Evolutionary conservation across 2,113 vertebrate species (phyloP), one percentile per base, ranked within the genome.

Genomic region (Mobula birostris): DNA sequence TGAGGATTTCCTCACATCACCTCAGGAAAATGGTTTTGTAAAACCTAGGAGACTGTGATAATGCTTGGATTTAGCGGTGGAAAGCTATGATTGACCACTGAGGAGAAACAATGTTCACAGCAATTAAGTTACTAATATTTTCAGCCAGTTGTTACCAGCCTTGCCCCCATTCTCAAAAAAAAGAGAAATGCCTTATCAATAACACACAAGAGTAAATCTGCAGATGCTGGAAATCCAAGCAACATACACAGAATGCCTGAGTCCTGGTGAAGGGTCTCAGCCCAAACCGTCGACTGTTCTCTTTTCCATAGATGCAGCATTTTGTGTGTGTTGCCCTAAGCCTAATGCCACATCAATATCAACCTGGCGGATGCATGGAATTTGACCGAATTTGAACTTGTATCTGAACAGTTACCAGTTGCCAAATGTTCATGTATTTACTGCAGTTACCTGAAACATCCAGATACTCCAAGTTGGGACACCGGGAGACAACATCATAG

Each of bases 381-480:
- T 85, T 58, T 85, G 82, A 87, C 83, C 58, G 83, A 6, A 61
- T 87, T 87, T 87, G 27, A 61, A 87, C 11, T 11, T 61, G 24
- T 85, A 3, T 48, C 24, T 85, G 12, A 66, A 29, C 29, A 61
- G 56, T 56, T 61, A 83, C 1, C 48, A 48, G 48, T 48, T 48
- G 48, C 3, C 48, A 83, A 21, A 83, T 21, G 17, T 74, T 74
- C 15, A 7, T 56, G 58, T 2, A 7, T 29, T 88, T 68, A 63
- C 21, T 19, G 40, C 48, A 4, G 14, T 96, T 98, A 99, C 99
- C 99, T 97, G 99, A 99, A 94, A 99, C 98, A 95, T 99, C 98
- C 95, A 99, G 97, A 96, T 99, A 98, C 94, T 99, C 98, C 97
- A 99, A 96, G 96, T 98, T 98, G 94, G 99, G 98, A 94, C 99